Base-by-base conservation (phyloP, 1,140 invertebrate species). In the Rhopalosiphum padi region DNA sequence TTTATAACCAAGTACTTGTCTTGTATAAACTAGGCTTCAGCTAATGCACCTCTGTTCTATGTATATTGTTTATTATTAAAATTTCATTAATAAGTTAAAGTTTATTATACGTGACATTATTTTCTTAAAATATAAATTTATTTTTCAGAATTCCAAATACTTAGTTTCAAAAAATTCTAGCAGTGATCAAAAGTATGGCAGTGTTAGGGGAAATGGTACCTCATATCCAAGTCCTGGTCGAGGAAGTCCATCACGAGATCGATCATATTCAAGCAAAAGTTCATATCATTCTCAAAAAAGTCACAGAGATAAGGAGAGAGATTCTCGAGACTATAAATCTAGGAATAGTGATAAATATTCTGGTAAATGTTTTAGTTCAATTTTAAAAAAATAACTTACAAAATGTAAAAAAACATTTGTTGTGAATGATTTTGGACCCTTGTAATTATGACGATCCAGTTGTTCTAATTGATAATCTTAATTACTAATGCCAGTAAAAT, bases 301-400 rank as follows among this genome's bases (percentile, higher is more conserved):
- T 93, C 91, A 93, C 35, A 93, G 97, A 94, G 97, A 98, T 96
- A 98, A 98, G 97, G 97, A 98, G 97, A 98, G 98, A 97, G 98
- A 98, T 96, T 97, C 97, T 96, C 97, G 97, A 97, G 97, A 98
- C 96, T 98, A 97, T 95, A 98, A 97, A 96, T 97, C 96, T 96
- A 97, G 97, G 96, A 93, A 93, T 93, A 93, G 91, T 93, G 97
- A 98, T 96, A 98, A 98, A 96, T 97, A 97, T 97, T 96, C 97
- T 95, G 97, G 97, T 97, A 96, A 95, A 94, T 95, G 94, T 60
- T 87, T 68, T 68, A n/a, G 11, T 68, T n/a, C 8, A 30, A 30
- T 68, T 15, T 6, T 77, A 18, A n/a, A 6, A 77, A 68, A 30
- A 46, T 46, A 8, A 46, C 6, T 9, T 46, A 7, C 46, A 46